Base-by-base conservation (phyloP, 2,797 vertebrate genomes). In the Brachyrhaphis roseni region DNA sequence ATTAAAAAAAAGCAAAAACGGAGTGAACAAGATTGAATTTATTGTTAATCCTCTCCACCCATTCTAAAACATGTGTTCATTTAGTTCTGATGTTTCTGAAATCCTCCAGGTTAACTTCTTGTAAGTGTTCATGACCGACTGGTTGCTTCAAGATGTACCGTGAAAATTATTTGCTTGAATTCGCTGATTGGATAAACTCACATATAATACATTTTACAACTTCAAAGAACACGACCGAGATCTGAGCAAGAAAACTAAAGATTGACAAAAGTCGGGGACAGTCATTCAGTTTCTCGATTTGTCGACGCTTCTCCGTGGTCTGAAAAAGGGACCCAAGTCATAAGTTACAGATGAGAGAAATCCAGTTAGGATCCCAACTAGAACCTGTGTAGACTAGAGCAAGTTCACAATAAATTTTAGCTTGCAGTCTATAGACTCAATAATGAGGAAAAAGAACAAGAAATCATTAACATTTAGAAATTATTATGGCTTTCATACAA, bases 101-200 rank as follows among this genome's bases (percentile, higher is more conserved):
- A 28, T 31, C 15, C 11, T 13, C 57, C 26, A 28, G 53, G 11
- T 57, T 59, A 31, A 7, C 28, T 59, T 59, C 57, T 8, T 62
- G 28, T 6, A 15, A 31, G 57, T 7, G 28, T 8, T 62, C 13
- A 34, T 62, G 5, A 8, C n/a, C 4, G 26, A 11, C 53, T 13
- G 55, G 1, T 28, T 57, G 55, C n/a, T 5, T 28, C 12, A 31
- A 0, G 8, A 26, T n/a, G 7, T 4, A 0, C 8, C 0, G 0
- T 26, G 0, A n/a, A 55, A 23, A 10, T 10, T 55, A 8, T 11
- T 51, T 23, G 49, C 8, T 51, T 51, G 18, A 55, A n/a, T 26
- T 55, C 3, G 2, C 26, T 15, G 55, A 31, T 6, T 28, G 26
- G 12, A 31, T 59, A 28, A 59, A 15, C 55, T 31, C 11, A 2